Evolutionary conservation across 2,888 invertebrate species (phyloP).

Genomic region (Melieria picta): DNA sequence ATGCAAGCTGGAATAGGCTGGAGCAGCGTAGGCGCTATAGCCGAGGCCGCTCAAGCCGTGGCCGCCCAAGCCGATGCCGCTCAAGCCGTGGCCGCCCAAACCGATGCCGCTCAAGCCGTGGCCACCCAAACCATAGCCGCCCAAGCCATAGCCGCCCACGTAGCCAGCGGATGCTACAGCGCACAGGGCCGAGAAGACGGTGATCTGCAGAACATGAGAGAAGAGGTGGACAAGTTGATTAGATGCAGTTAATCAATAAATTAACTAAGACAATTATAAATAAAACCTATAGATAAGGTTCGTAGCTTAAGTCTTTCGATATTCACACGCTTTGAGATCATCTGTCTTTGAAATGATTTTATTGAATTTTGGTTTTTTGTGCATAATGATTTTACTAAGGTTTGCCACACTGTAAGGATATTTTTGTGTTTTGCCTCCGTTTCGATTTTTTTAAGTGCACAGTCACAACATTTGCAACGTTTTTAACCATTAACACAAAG

Average conservation of each 20-base stretch:
- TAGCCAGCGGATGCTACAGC: slow-evolving; percentile 66
- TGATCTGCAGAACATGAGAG: slow-evolving; percentile 49
- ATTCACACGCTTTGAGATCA: not conserved
- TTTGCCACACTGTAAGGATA: not conserved
- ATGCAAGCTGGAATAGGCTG: slow-evolving; percentile 42
- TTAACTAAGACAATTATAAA: no score
- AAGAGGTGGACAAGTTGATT: no score
- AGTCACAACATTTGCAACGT: no score
- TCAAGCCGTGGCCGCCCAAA: slow-evolving; percentile 46
- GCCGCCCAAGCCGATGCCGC: slow-evolving; percentile 56
- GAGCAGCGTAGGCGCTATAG: slow-evolving; percentile 42
- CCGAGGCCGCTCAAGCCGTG: slow-evolving; percentile 45
- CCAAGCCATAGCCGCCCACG: slow-evolving; percentile 55
- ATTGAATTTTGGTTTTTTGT: no score
- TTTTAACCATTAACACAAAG: no score
- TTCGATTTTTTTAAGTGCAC: no score
- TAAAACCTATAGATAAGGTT: slow-evolving; percentile 7
- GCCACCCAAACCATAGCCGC: slow-evolving; percentile 43
- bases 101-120: slow-evolving; percentile 55
- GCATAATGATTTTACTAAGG: not conserved
- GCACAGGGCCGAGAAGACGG: slow-evolving; percentile 65
- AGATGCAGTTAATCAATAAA: no score
- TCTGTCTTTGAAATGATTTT: not conserved
- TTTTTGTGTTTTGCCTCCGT: not conserved
- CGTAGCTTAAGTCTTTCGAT: slow-evolving; percentile 45